Conservation (phyloP, 2,113 vertebrate species). For the Pedetes capensis region DNA sequence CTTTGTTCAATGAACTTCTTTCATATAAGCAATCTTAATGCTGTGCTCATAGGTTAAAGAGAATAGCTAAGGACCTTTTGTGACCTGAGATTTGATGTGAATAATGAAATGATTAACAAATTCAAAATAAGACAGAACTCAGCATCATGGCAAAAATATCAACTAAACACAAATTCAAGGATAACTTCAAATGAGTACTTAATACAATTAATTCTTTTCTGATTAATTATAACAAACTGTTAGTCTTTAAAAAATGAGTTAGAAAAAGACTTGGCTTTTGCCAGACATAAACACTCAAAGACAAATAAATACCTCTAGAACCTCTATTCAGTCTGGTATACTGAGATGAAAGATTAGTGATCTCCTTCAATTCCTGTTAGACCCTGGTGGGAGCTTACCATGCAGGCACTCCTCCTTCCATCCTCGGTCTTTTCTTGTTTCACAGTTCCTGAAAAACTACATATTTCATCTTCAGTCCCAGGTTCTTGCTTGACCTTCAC, state of each 20-base stretch:
- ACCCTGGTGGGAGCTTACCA: slow-evolving; percentile 85
- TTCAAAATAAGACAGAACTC: neutral
- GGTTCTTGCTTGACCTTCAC: slow-evolving; percentile 97
- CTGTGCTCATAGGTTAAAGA: neutral
- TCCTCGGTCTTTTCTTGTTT: slow-evolving; percentile 94
- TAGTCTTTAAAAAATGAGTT: neutral
- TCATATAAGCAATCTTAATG: neutral
- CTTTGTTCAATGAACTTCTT: slow-evolving; percentile 21
- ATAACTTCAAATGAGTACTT: slow-evolving; percentile 26
- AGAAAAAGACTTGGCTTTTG: neutral
- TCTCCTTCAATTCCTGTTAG: neutral
- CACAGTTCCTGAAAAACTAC: slow-evolving; percentile 88
- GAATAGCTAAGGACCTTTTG: neutral
- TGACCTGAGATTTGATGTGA: neutral
- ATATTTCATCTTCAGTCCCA: slow-evolving; percentile 91
- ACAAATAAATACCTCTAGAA: neutral
- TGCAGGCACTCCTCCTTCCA: slow-evolving; percentile 94
- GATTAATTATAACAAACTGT: neutral
- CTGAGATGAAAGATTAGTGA: neutral
- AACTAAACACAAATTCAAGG: slow-evolving; percentile 31
- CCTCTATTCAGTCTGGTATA: neutral
- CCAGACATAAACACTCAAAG: neutral
- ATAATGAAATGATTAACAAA: slow-evolving; percentile 20
- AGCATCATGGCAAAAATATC: neutral
- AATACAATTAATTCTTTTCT: slow-evolving; percentile 20